These are phyloP conservation scores for Rhyacophila evoluta DNA, from an alignment of 2,888 invertebrate genomes.

Conservation along the genomic window DNA sequence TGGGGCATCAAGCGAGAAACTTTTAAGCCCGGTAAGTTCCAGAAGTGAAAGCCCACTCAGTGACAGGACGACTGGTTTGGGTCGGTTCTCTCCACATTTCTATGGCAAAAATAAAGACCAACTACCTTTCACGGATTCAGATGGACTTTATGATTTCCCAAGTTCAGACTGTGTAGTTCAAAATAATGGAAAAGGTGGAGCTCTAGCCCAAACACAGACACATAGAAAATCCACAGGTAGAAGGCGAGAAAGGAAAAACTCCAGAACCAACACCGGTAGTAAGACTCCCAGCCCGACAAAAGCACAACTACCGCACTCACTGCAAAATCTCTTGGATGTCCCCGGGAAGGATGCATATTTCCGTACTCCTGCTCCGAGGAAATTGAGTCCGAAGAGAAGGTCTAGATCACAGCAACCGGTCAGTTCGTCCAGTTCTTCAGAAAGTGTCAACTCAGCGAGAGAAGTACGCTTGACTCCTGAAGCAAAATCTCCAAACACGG, in stretches of 20 bases:
- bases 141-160: conserved; percentile 83
- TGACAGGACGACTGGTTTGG: conserved; percentile 75
- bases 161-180: conserved; percentile 76
- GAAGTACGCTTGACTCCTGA: conserved; percentile 60
- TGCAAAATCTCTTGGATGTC: conserved; percentile 74
- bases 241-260: conserved; percentile 72
- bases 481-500: conserved; percentile 62
- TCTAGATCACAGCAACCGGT: conserved; percentile 68
- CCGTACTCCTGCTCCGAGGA: conserved; percentile 63
- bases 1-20: conserved; percentile 66
- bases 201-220: conserved; percentile 63
- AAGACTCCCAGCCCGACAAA: conserved; percentile 71
- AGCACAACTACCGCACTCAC: conserved; percentile 68
- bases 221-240: conserved; percentile 74
- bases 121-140: conserved; percentile 82
- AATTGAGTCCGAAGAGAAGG: conserved; percentile 72
- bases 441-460: conserved; percentile 69
- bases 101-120: conserved; percentile 75
- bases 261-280: conserved; percentile 64
- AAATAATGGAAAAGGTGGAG: conserved; percentile 65
- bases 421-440: conserved; percentile 72
- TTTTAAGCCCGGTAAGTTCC: conserved; percentile 80
- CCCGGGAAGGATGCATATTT: conserved; percentile 64
- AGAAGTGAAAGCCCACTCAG: conserved; percentile 84
- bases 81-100: conserved; percentile 79